phyloP scores from a whole-genome alignment of 2,797 vertebrate genomes.

The Falco biarmicus region DNA sequence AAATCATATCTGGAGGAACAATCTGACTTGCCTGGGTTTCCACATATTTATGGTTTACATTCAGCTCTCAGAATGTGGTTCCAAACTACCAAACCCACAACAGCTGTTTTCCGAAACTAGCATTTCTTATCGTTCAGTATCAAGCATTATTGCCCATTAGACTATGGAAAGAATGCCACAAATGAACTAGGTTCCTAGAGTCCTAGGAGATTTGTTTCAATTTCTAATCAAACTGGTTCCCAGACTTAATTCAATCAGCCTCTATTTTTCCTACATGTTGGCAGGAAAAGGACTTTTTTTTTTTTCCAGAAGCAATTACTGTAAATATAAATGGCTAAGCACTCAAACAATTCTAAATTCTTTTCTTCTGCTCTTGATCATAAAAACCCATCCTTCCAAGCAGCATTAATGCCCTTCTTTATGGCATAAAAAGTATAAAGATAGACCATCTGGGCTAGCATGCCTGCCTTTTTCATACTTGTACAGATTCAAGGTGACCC shows the following conservation, averaged over 20 bases:
- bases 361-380: constrained; percentile 56
- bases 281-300: constrained; percentile 20
- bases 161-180: constrained; percentile 56
- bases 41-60: constrained; percentile 21
- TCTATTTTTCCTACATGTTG: constrained; percentile 59
- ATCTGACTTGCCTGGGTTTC: constrained; percentile 36
- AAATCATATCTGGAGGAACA: constrained; percentile 38
- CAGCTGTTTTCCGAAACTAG: constrained; percentile 62
- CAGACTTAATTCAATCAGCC: constrained; percentile 69
- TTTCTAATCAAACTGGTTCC: constrained; percentile 70
- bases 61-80: constrained; percentile 38
- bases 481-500: not conserved
- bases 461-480: not conserved
- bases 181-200: constrained; percentile 43
- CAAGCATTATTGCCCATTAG: constrained; percentile 46
- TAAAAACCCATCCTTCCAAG: constrained; percentile 26
- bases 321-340: constrained; percentile 65
- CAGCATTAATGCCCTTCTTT: constrained; percentile 7
- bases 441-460: not conserved
- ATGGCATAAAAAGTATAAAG: constrained; percentile 12
- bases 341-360: constrained; percentile 61
- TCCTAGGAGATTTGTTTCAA: constrained; percentile 63
- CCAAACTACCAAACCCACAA: constrained; percentile 57
- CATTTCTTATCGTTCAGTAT: constrained; percentile 31
- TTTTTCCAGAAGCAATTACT: constrained; percentile 58